Evolutionary conservation across 1,140 invertebrate genomes (phyloP), one percentile per base, ranked within the genome.

Genomic region (Globodera rostochiensis): DNA sequence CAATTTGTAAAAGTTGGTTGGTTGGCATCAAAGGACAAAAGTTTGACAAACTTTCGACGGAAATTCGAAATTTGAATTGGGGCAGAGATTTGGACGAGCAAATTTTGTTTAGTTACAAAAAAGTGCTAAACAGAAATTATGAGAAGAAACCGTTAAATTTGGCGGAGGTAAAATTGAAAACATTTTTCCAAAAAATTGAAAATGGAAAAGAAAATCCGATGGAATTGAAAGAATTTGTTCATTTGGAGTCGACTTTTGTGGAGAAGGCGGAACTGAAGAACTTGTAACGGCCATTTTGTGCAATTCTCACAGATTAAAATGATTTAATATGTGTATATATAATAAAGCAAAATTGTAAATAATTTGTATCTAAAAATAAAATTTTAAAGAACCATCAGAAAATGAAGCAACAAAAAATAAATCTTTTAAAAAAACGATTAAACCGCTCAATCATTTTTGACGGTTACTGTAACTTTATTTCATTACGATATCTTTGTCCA

Each of bases 121-220:
- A 64, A 64, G 19, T 64, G 57, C 19, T 64, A 15, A 64, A 64
- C 5, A 64, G 19, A 19, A 64, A 64, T 64, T 64, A 11, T 2
- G 57, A 64, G 57, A 64, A 64, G 19, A 19, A 13, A 13, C 11
- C 11, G 6, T 19, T 64, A 64, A 64, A 64, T 64, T 64, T 19
- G 19, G 15, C 57, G 19, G 57, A 64, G 19, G 19, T 64, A 64
- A 64, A 64, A 64, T 64, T 64, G 5, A n/a, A 19, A 64, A 19
- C 19, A 19, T 64, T 64, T 64, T 64, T 64, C 57, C 57, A 64
- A 64, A 64, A 64, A 64, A 64, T 64, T 64, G 57, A 64, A 64
- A 64, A 64, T 15, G 15, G 19, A 64, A 64, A 64, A n/a, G 19
- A 64, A 64, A 64, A 21, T n/a, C 4, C 19, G 19, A 15, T 19